Percentiles rank a stretch among this genome's conserved stretches.
phyloP scores from a whole-genome alignment of 2,797 vertebrate genomes.

The Alca torda region DNA sequence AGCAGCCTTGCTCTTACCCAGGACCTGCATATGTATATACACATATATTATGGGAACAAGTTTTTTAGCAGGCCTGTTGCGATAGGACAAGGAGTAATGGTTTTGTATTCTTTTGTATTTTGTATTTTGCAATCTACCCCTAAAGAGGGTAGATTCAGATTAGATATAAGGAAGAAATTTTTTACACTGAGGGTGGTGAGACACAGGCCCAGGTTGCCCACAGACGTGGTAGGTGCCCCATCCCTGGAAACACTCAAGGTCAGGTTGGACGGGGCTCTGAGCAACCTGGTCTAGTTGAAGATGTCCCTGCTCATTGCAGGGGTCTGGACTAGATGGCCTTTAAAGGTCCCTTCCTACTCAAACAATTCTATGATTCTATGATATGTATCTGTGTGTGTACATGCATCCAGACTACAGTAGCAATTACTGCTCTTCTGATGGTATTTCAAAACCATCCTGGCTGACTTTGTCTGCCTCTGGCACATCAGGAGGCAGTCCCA shows the following conservation, averaged over 20 bases:
- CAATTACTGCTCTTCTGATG: background rate
- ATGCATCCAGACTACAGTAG: background rate
- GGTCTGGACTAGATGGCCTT: background rate
- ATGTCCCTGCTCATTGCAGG: background rate
- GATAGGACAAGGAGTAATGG: background rate
- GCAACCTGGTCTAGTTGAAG: background rate
- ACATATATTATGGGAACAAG: background rate
- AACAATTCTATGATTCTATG: background rate
- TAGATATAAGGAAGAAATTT: background rate
- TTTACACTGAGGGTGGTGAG: background rate
- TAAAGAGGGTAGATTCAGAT: background rate
- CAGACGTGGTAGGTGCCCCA: background rate
- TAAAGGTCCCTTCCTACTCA: background rate
- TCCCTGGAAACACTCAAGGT: background rate
- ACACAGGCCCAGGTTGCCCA: background rate
- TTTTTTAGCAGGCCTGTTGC: background rate
- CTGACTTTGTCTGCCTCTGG: background rate
- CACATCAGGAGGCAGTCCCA: background rate
- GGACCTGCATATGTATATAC: too few species aligned
- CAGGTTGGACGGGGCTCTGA: background rate
- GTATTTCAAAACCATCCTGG: background rate
- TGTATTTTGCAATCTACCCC: too few species aligned
- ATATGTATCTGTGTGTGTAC: background rate
- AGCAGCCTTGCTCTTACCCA: background rate
- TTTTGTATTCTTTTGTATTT: too few species aligned